Conservation (phyloP, 2,888 invertebrate genomes). For the Strigamia crassipes region DNA sequence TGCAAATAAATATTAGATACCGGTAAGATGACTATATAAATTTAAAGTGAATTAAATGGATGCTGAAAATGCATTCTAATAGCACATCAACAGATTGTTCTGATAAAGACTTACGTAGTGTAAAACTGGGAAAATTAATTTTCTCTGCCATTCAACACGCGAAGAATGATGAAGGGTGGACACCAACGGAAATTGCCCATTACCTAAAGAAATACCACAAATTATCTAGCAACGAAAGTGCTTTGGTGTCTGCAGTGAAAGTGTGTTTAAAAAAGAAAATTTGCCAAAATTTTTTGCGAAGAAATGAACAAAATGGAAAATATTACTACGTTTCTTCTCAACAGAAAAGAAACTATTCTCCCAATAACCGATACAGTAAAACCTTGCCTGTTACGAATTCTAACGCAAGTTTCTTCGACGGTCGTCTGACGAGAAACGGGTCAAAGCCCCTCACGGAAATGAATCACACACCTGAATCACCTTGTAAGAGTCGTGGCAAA, state of each 20-base stretch:
- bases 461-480: no score
- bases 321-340: background rate
- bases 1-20: background rate
- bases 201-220: background rate
- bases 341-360: background rate
- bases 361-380: background rate
- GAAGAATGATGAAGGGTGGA: background rate
- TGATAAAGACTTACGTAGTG: background rate
- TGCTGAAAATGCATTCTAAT: background rate
- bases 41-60: background rate
- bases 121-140: background rate
- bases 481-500: background rate
- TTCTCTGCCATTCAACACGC: background rate
- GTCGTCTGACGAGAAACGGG: no score
- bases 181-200: background rate
- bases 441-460: no score
- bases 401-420: no score
- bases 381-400: no score
- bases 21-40: background rate
- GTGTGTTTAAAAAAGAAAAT: background rate
- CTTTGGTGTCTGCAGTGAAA: background rate
- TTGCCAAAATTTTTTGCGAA: background rate
- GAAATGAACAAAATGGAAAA: background rate
- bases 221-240: background rate
- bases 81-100: background rate